Conservation (phyloP, 2,113 vertebrate species). For the Catagonus wagneri region DNA sequence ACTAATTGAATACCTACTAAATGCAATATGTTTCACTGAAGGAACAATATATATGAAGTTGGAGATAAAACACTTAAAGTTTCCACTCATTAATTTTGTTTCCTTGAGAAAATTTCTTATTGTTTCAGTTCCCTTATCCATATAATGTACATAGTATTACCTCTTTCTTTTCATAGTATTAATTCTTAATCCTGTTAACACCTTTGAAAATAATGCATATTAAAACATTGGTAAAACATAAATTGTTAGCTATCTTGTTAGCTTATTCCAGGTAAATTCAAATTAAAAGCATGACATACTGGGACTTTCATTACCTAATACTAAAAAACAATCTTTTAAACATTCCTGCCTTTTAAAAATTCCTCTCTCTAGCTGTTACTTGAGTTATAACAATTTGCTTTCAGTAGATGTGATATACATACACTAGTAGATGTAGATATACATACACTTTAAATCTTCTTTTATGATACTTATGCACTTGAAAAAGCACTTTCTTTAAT, state of each 20-base stretch:
- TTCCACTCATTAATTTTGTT: neutral
- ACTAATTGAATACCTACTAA: neutral
- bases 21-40: neutral
- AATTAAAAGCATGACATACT: neutral
- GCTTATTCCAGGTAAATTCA: neutral
- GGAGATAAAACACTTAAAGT: neutral
- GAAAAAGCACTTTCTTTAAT: neutral
- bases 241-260: neutral
- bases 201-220: neutral
- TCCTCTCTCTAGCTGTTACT: neutral
- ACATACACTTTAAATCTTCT: neutral
- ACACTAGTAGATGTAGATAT: neutral
- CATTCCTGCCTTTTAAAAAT: neutral
- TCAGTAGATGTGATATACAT: neutral
- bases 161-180: no score
- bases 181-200: neutral
- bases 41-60: neutral
- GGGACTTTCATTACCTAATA: neutral
- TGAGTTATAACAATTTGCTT: neutral
- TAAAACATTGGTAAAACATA: neutral
- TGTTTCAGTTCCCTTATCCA: neutral
- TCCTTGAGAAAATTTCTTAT: neutral
- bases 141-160: neutral
- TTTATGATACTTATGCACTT: neutral
- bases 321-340: neutral